Evolutionary conservation across 64 coral and sea anemone species (phyloP).

Genomic region (Cladopsammia gracilis): DNA sequence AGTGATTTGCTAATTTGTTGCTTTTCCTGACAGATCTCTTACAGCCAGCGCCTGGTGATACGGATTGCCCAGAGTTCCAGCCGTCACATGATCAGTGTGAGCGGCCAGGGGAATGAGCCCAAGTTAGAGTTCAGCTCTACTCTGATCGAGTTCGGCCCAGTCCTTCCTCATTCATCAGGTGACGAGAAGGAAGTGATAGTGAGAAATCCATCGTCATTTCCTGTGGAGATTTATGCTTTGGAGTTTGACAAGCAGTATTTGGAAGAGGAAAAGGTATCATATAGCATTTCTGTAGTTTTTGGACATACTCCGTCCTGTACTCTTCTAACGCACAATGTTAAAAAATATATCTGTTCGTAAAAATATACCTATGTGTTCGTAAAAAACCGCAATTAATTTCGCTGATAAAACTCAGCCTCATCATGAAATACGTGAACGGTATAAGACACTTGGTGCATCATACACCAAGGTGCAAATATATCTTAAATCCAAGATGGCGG

Average conservation of each 20-base stretch:
- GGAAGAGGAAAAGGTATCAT: slow-evolving; percentile 96
- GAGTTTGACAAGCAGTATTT: slow-evolving; percentile 99
- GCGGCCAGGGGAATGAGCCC: slow-evolving; percentile 91
- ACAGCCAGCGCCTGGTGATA: slow-evolving; percentile 84
- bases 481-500: too few species aligned
- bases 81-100: slow-evolving; percentile 82
- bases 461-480: too few species aligned
- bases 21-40: slow-evolving; percentile 54
- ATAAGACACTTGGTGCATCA: too few species aligned
- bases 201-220: slow-evolving; percentile 91
- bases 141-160: slow-evolving; percentile 93
- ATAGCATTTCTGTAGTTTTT: background rate
- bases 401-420: too few species aligned
- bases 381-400: too few species aligned
- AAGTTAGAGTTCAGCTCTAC: slow-evolving; percentile 95
- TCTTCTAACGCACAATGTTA: too few species aligned
- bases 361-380: too few species aligned
- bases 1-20: background rate
- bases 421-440: too few species aligned
- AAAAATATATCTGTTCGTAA: too few species aligned
- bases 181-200: slow-evolving; percentile 92
- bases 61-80: slow-evolving; percentile 92
- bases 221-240: slow-evolving; percentile 93
- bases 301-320: too few species aligned
- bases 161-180: slow-evolving; percentile 93